Evolutionary conservation across 2,888 invertebrate species (phyloP).

Genomic region (Platycheirus rosarum): DNA sequence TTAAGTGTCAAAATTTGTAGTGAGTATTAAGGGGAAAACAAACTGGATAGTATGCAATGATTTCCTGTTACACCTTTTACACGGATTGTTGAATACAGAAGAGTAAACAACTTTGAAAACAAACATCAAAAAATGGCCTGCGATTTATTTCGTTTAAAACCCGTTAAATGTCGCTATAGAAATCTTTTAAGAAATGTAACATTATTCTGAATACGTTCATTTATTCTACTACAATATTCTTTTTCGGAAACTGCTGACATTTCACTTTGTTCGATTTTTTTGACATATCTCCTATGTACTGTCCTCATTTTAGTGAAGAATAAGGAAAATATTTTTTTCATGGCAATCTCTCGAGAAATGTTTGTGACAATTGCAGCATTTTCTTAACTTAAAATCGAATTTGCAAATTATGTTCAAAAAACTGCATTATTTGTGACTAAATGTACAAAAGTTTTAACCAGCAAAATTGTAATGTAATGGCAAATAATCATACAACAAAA

Average conservation of each 20-base stretch:
- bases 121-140: too few relatives aligned
- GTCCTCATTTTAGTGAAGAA: constrained; percentile 57
- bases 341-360: constrained; percentile 39
- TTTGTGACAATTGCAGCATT: constrained; percentile 32
- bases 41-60: too few relatives aligned
- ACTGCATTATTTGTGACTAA: constrained; percentile 1
- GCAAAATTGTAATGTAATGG: constrained; percentile 64
- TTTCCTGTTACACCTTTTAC: too few relatives aligned
- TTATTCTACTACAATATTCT: constrained; percentile 45
- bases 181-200: too few relatives aligned
- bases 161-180: too few relatives aligned
- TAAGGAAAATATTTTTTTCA: constrained; percentile 46
- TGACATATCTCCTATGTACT: constrained; percentile 55
- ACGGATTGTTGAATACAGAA: too few relatives aligned
- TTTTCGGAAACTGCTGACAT: constrained; percentile 62
- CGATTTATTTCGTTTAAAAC: too few relatives aligned
- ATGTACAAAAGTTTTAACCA: constrained; percentile 1
- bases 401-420: constrained; percentile 34
- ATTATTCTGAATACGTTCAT: constrained; percentile 34
- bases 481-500: constrained; percentile 36
- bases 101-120: too few relatives aligned
- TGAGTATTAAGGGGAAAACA: too few relatives aligned
- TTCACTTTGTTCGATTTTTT: constrained; percentile 48
- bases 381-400: constrained; percentile 19
- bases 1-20: too few relatives aligned